phyloP scores from a whole-genome alignment of 2,888 invertebrate genomes.

The Corythucha ciliata region DNA sequence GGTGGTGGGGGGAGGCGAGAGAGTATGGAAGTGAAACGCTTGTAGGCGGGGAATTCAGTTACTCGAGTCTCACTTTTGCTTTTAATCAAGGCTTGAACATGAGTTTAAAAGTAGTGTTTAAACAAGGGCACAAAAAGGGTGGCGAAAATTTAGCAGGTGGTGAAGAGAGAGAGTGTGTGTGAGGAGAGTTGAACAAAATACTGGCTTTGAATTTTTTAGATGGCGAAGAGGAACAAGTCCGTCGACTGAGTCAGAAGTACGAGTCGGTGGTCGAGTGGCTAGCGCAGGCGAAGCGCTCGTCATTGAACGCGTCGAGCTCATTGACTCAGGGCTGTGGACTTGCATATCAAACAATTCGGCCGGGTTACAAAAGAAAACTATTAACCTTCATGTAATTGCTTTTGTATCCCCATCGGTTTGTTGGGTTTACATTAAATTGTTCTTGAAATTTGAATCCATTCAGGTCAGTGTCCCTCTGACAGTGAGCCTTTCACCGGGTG shows the following conservation, averaged over 20 bases:
- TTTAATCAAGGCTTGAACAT: too few species aligned
- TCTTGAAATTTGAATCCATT: neutral
- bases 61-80: too few species aligned
- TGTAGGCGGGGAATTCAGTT: too few species aligned
- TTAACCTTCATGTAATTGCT: conserved; percentile 28
- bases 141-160: too few species aligned
- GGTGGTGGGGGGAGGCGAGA: too few species aligned
- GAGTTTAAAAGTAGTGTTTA: too few species aligned
- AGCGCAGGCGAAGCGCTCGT: conserved; percentile 39
- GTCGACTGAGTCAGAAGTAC: conserved; percentile 4
- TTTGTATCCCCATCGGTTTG: neutral
- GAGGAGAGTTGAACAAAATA: too few species aligned
- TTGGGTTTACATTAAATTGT: neutral
- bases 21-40: too few species aligned
- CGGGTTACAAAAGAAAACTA: conserved; percentile 28
- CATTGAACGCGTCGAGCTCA: conserved; percentile 32
- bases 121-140: too few species aligned
- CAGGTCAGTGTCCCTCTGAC: conserved; percentile 29
- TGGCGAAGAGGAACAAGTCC: conserved; percentile 22
- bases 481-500: conserved; percentile 29
- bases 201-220: too few species aligned
- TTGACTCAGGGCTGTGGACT: conserved; percentile 34
- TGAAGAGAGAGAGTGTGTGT: too few species aligned
- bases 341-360: conserved; percentile 36
- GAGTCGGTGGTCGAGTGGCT: conserved; percentile 24